Evolutionary conservation across 2,113 vertebrate species (phyloP), one percentile per base, ranked within the genome.

Genomic region (Phalacrocorax carbo): DNA sequence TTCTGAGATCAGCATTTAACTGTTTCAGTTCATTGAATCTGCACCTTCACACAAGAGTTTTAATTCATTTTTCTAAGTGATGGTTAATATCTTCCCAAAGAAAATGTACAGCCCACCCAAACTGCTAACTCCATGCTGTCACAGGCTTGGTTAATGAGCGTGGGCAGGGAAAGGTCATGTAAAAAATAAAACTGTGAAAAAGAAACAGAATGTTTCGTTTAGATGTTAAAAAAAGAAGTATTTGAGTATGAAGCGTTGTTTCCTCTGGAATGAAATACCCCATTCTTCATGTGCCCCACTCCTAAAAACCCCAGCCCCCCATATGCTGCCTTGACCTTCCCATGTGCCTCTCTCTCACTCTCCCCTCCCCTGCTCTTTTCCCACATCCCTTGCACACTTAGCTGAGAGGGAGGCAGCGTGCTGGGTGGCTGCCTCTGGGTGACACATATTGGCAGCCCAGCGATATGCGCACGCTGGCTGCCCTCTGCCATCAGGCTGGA

Each of bases 1-100:
- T 82, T 96, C 86, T 93, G 86, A 82, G 49, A 79, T 69, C 80
- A 97, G 70, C 78, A 94, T 91, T 94, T 96, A 95, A 93, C 81
- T 61, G 27, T 91, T 96, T 94, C 81, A 84, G 44, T 93, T 83
- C 40, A 69, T 36, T 87, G 36, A 36, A 85, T 84, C 52, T 78
- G 49, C 15, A 78, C 40, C 23, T 71, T 87, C 52, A 65, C 25
- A 58, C 72, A 30, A 71, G 34, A 61, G 5, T 82, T 91, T 81
- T 79, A 88, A 89, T 72, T 82, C 6, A 76, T 60, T 90, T 70
- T 92, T 93, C 44, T 75, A 57, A 77, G 25, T 13, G 26, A 40
- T 88, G 42, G 72, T 46, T 95, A 78, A 86, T 91, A 66, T 82
- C 23, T 76, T 77, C 23, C 85, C 66, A 36, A 73, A 15, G 23